A percentile compares a stretch with the other conserved stretches of the same genome.
Conservation (phyloP, 1,140 invertebrate species). For the Pissodes strobi region DNA sequence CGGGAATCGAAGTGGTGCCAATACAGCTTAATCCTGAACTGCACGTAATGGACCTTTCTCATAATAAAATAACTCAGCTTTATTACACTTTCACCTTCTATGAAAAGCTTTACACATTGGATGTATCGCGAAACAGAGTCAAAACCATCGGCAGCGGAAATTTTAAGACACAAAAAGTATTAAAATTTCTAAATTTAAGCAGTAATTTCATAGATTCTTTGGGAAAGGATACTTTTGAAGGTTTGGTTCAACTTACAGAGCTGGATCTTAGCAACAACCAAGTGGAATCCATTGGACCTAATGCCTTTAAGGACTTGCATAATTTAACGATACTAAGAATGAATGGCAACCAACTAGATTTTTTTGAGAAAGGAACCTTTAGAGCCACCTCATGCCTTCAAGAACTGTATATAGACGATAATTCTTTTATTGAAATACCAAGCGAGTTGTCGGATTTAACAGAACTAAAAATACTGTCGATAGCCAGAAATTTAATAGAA, state of each 20-base stretch:
- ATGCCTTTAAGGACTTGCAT: constrained; percentile 73
- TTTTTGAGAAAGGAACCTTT: constrained; percentile 71
- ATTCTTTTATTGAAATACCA: constrained; percentile 77
- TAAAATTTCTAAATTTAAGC: constrained; percentile 76
- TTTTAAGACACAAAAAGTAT: constrained; percentile 73
- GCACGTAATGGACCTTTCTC: constrained; percentile 73
- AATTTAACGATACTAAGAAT: constrained; percentile 74
- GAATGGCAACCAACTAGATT: constrained; percentile 74
- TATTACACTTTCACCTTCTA: constrained; percentile 78
- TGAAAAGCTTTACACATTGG: constrained; percentile 74
- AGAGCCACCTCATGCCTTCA: constrained; percentile 70
- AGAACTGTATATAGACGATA: constrained; percentile 71
- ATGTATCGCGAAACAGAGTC: constrained; percentile 81
- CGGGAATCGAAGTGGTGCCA: constrained; percentile 79
- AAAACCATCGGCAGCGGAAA: constrained; percentile 76
- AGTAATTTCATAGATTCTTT: constrained; percentile 71
- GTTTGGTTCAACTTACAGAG: constrained; percentile 67
- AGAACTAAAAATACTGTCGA: constrained; percentile 68
- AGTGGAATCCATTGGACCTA: constrained; percentile 70
- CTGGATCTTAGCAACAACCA: constrained; percentile 79
- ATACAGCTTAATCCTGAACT: constrained; percentile 87
- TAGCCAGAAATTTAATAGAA: constrained; percentile 75
- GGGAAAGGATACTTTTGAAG: constrained; percentile 75
- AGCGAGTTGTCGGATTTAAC: constrained; percentile 64
- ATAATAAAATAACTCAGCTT: constrained; percentile 73